phyloP scores from a whole-genome alignment of 2,888 invertebrate genomes.

The Blastobasis lacticolella region DNA sequence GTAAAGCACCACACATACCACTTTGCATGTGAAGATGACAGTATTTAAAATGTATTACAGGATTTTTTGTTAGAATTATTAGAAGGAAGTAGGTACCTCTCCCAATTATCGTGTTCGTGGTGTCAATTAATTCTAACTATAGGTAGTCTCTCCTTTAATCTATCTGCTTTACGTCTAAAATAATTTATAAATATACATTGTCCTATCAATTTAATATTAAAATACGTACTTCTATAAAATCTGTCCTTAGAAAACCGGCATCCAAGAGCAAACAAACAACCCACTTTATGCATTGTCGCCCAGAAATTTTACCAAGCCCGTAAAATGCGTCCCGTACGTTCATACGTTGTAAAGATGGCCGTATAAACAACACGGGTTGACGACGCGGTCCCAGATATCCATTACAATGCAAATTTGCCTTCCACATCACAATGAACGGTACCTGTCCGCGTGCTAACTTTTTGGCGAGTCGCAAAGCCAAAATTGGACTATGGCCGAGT shows the following conservation, averaged over 20 bases:
- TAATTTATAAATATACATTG: too few relatives aligned
- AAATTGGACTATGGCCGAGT: constrained; percentile 55
- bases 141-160: too few relatives aligned
- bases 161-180: too few relatives aligned
- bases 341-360: constrained; percentile 40
- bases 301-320: constrained; percentile 29
- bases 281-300: constrained; percentile 20
- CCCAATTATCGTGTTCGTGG: too few relatives aligned
- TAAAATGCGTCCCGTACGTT: constrained; percentile 26
- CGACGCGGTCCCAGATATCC: constrained; percentile 39
- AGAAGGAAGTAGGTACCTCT: too few relatives aligned
- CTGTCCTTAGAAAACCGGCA: not conserved
- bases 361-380: constrained; percentile 39
- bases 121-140: too few relatives aligned
- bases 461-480: constrained; percentile 46
- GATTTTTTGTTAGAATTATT: too few relatives aligned
- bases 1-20: too few relatives aligned
- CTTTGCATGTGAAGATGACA: too few relatives aligned
- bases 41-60: too few relatives aligned
- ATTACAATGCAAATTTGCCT: constrained; percentile 66
- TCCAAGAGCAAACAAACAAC: constrained; percentile 1
- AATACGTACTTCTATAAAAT: too few relatives aligned
- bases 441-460: constrained; percentile 51
- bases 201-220: too few relatives aligned
- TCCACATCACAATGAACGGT: constrained; percentile 50